These are phyloP conservation scores for Lemur catta DNA, from an alignment of 2,797 vertebrate species.

Conservation along the genomic window DNA sequence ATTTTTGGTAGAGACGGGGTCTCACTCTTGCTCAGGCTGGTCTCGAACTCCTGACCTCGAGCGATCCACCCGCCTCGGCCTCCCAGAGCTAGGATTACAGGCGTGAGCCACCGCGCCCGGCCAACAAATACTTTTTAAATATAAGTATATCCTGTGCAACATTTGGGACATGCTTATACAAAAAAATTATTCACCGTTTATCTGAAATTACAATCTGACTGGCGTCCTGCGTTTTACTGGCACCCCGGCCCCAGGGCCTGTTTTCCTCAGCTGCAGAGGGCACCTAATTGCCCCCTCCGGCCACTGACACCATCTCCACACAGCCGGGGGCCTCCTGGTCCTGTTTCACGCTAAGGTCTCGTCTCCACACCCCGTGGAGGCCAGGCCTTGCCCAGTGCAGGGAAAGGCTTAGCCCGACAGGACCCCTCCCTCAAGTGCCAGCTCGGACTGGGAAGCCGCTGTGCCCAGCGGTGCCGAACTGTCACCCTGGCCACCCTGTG, in stretches of 20 bases:
- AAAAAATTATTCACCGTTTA: not conserved
- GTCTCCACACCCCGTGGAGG: too few species aligned
- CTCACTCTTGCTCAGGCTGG: too few species aligned
- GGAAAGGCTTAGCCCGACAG: not conserved
- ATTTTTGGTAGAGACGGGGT: too few species aligned
- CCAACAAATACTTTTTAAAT: not conserved
- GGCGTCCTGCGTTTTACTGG: not conserved
- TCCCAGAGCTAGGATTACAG: too few species aligned
- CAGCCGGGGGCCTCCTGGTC: not conserved
- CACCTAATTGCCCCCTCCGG: not conserved
- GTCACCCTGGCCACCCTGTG: not conserved
- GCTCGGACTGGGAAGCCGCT: not conserved
- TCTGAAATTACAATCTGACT: not conserved
- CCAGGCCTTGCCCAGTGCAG: not conserved
- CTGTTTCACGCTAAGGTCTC: not conserved
- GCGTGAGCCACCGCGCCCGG: too few species aligned
- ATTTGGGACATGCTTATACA: not conserved
- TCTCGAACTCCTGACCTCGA: too few species aligned
- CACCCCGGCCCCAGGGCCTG: not conserved
- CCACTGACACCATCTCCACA: not conserved
- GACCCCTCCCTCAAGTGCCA: not conserved
- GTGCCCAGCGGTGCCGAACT: accelerated
- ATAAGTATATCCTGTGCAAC: not conserved
- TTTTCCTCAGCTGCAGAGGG: not conserved
- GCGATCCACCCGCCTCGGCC: too few species aligned